Conservation (phyloP, 2,113 vertebrate genomes). For the Oryzias curvinotus region DNA sequence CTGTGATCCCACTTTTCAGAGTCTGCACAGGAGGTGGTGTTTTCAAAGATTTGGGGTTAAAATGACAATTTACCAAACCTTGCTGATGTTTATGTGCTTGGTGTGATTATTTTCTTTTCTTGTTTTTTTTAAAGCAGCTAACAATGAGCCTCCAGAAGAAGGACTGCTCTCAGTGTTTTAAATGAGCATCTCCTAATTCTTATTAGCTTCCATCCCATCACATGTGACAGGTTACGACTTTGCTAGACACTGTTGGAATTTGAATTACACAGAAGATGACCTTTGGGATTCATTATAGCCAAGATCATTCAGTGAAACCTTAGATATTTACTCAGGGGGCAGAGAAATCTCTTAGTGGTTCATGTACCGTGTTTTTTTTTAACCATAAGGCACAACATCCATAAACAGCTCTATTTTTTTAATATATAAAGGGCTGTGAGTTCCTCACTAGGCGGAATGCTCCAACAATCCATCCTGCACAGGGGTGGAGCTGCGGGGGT, state of each 20-base stretch:
- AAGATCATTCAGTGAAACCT: conserved; percentile 33
- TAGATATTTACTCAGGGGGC: conserved; percentile 15
- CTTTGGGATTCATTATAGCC: conserved; percentile 28
- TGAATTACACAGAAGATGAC: conserved; percentile 34
- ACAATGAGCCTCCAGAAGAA: background rate
- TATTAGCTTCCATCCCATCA: conserved; percentile 9
- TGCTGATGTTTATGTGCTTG: background rate
- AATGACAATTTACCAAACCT: conserved; percentile 20
- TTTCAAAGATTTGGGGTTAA: conserved; percentile 7
- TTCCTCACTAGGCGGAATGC: too few species aligned
- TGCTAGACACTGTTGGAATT: conserved; percentile 12
- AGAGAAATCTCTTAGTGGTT: conserved; percentile 12
- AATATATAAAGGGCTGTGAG: too few species aligned
- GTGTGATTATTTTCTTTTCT: background rate
- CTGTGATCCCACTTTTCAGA: conserved; percentile 5
- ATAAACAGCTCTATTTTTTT: too few species aligned
- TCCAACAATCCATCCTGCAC: too few species aligned
- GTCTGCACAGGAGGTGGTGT: background rate
- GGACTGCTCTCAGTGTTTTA: conserved; percentile 19
- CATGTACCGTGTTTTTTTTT: conserved; percentile 14
- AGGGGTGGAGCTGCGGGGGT: too few species aligned
- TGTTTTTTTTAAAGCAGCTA: background rate
- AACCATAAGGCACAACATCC: too few species aligned
- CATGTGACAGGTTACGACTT: conserved; percentile 22
- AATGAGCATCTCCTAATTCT: conserved; percentile 12